Evolutionary conservation across 2,113 vertebrate species (phyloP).

Genomic region (Otocyon megalotis): DNA sequence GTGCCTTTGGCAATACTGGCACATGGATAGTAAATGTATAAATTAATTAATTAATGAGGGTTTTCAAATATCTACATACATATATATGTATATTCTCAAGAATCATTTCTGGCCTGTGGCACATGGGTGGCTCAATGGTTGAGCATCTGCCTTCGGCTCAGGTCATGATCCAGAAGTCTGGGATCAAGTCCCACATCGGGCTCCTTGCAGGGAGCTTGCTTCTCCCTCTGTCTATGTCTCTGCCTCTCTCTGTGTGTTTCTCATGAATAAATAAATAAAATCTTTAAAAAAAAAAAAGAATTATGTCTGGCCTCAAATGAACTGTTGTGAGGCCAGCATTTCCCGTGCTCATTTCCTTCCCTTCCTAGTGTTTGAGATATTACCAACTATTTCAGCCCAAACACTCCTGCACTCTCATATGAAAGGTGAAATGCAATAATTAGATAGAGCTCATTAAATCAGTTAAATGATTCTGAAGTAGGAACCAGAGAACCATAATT

Average conservation of each 20-base stretch:
- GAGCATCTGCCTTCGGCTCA: no score
- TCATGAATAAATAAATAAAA: no score
- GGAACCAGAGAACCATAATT: conserved; percentile 69
- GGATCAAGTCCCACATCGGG: no score
- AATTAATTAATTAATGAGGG: background rate
- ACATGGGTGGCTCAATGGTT: no score
- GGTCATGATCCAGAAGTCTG: no score
- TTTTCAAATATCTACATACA: background rate
- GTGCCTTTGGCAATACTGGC: background rate
- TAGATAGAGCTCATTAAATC: conserved; percentile 79
- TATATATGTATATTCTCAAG: background rate
- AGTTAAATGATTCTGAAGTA: conserved; percentile 72
- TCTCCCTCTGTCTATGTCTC: no score
- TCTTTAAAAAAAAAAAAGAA: background rate
- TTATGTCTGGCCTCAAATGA: background rate
- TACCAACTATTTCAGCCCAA: conserved; percentile 52
- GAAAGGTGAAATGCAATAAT: conserved; percentile 77
- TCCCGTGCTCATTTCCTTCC: conserved; percentile 1
- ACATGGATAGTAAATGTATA: background rate
- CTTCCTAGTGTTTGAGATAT: conserved; percentile 44
- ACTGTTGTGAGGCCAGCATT: background rate
- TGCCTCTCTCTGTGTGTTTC: no score
- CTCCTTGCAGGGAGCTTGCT: no score
- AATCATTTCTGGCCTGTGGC: background rate
- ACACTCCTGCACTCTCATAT: conserved; percentile 53